A percentile compares a stretch with the other conserved stretches of the same genome.
These are phyloP conservation scores for Phaedon cochleariae DNA, from an alignment of 2,888 invertebrate species.

Conservation along the genomic window DNA sequence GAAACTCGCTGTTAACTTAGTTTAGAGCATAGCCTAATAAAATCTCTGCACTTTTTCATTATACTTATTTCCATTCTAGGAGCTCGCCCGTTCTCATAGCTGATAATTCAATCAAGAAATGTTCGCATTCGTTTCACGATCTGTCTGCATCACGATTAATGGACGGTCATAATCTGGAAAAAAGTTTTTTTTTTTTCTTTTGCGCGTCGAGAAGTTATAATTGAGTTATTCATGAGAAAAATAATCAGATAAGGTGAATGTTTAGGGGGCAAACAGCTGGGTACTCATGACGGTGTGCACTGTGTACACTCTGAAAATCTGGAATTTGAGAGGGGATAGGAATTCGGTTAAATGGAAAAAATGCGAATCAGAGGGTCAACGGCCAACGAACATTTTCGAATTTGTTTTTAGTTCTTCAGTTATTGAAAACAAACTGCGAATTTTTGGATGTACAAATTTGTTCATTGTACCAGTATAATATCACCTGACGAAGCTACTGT, in stretches of 20 bases:
- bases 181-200: not conserved
- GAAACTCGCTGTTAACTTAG: not conserved
- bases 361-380: too few relatives aligned
- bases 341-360: too few relatives aligned
- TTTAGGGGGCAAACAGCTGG: too few relatives aligned
- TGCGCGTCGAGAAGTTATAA: not conserved
- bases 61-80: constrained; percentile 17
- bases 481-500: too few relatives aligned
- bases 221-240: not conserved
- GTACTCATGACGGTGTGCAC: too few relatives aligned
- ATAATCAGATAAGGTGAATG: not conserved
- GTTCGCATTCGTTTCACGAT: constrained; percentile 29
- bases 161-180: not conserved
- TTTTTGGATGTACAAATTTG: too few relatives aligned
- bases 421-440: too few relatives aligned
- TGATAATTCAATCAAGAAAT: constrained; percentile 34
- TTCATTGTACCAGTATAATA: too few relatives aligned
- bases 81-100: not conserved
- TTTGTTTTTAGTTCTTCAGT: too few relatives aligned
- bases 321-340: too few relatives aligned
- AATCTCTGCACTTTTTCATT: constrained; percentile 8
- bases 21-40: not conserved
- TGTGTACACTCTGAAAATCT: too few relatives aligned
- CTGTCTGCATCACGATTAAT: constrained; percentile 25
- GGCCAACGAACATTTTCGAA: too few relatives aligned